phyloP scores from a whole-genome alignment of 2,113 vertebrate species.

The Buteo buteo region DNA sequence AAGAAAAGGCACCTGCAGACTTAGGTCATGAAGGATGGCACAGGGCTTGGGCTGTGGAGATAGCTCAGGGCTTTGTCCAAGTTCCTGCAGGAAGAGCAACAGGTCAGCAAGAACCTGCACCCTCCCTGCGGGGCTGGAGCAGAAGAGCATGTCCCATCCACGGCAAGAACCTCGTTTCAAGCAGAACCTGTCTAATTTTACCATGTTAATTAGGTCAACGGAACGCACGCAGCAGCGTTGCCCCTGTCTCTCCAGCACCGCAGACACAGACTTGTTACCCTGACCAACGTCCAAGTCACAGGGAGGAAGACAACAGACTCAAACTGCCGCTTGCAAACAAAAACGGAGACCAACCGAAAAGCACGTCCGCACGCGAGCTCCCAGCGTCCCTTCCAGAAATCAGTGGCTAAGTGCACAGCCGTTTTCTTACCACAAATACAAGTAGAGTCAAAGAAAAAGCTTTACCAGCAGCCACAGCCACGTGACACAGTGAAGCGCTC shows the following conservation, averaged over 20 bases:
- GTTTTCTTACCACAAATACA: background rate
- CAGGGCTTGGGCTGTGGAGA: background rate
- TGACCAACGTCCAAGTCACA: background rate
- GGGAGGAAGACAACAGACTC: background rate
- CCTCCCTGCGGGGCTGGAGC: background rate
- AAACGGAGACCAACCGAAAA: background rate
- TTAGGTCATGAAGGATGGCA: background rate
- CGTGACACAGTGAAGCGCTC: background rate
- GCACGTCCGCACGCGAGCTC: accelerated
- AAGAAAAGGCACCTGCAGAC: background rate
- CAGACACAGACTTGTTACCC: background rate
- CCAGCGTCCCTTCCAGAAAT: background rate
- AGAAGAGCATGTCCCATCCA: background rate
- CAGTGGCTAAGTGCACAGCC: background rate
- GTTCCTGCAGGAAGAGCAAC: background rate
- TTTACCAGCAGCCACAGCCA: background rate
- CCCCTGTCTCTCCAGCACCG: background rate
- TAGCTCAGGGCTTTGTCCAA: background rate
- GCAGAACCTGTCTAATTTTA: background rate
- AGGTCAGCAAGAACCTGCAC: background rate
- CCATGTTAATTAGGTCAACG: background rate
- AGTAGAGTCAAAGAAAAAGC: background rate
- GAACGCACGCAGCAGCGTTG: background rate
- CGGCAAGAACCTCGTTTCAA: background rate
- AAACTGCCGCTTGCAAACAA: background rate